phyloP scores from a whole-genome alignment of 2,113 vertebrate genomes.

The Phalacrocorax pelagicus region DNA sequence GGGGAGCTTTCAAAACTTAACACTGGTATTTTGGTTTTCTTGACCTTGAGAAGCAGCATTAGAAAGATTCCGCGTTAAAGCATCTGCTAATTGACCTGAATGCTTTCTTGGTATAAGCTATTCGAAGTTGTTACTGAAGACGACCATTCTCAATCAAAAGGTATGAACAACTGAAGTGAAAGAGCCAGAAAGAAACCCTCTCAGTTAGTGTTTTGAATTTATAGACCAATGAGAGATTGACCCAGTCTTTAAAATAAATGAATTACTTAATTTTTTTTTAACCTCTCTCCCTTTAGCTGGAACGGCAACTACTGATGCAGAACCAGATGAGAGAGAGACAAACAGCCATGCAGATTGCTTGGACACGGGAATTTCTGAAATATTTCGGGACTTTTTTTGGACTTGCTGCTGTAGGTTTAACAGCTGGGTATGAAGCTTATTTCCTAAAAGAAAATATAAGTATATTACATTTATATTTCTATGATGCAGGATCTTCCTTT shows the following conservation, averaged over 20 bases:
- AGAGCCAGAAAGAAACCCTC: neutral
- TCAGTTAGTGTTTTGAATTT: neutral
- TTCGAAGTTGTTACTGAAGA: neutral
- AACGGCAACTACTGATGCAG: conserved; percentile 89
- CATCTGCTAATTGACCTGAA: neutral
- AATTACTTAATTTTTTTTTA: neutral
- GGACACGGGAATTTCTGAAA: conserved; percentile 87
- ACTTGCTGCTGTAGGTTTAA: conserved; percentile 75
- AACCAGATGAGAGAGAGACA: conserved; percentile 90
- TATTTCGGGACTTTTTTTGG: conserved; percentile 85
- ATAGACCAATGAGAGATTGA: neutral
- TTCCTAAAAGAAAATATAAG: neutral
- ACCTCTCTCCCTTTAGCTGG: conserved; percentile 75
- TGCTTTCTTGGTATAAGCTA: neutral
- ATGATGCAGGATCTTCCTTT: neutral
- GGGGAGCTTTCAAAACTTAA: neutral
- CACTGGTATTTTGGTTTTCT: neutral
- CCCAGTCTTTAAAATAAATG: neutral
- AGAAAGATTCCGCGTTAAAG: neutral
- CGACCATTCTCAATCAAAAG: neutral
- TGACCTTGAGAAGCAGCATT: neutral
- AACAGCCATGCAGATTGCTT: conserved; percentile 89
- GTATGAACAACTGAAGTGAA: neutral
- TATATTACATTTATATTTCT: neutral
- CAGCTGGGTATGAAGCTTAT: conserved; percentile 71